Percentiles rank a stretch among this genome's conserved stretches.
Evolutionary conservation across 2,888 invertebrate species (phyloP).

Genomic region (Caenorhabditis uteleia): DNA sequence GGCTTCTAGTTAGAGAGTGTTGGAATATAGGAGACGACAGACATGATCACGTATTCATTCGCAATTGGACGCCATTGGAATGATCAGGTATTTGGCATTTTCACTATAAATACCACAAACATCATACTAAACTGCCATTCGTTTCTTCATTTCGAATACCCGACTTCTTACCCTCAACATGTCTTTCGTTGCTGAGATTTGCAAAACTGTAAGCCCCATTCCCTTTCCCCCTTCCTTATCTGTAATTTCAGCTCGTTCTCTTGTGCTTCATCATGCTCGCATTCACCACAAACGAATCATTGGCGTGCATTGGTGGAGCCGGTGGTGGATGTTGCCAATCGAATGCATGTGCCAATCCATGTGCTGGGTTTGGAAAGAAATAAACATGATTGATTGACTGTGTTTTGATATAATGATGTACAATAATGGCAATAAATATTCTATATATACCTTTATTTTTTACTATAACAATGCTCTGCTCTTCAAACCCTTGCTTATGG

Average conservation of each 20-base stretch:
- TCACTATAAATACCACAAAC: too few species aligned
- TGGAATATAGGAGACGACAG: too few species aligned
- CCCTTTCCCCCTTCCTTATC: background rate
- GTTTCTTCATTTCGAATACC: too few species aligned
- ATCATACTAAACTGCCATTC: too few species aligned
- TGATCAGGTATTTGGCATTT: too few species aligned
- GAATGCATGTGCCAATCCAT: conserved; percentile 33
- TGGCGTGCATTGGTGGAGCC: conserved; percentile 39
- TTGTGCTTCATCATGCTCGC: conserved; percentile 32
- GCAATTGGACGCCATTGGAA: too few species aligned
- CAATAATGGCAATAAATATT: background rate
- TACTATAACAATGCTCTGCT: too few species aligned
- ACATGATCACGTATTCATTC: too few species aligned
- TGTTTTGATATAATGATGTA: background rate
- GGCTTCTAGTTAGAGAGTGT: too few species aligned
- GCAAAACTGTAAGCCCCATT: conserved; percentile 16
- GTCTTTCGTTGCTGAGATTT: conserved; percentile 18
- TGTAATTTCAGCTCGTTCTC: conserved; percentile 20
- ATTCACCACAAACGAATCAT: conserved; percentile 27
- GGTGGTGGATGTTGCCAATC: conserved; percentile 40
- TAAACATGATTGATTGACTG: conserved; percentile 5
- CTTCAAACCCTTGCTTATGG: too few species aligned
- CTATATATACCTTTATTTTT: background rate
- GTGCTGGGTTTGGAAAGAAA: conserved; percentile 40
- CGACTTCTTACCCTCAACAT: too few species aligned